Percentiles rank a stretch among this genome's conserved stretches.
phyloP scores from a whole-genome alignment of 2,888 invertebrate genomes.

The Plusia festucae region DNA sequence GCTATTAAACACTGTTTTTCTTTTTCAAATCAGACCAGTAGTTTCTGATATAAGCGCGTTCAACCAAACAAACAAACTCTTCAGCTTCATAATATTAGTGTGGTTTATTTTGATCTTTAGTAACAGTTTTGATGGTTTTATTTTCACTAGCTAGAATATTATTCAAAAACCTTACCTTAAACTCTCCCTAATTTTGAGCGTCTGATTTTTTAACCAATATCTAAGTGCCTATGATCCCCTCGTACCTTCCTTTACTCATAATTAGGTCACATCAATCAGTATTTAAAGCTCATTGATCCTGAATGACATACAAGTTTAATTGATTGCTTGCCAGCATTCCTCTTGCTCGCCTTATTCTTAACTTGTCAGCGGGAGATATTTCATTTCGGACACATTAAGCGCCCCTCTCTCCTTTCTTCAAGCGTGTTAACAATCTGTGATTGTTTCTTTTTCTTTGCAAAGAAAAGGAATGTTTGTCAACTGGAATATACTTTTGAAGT shows the following conservation, averaged over 20 bases:
- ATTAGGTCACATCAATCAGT: neutral
- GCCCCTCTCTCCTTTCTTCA: constrained; percentile 39
- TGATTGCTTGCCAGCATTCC: constrained; percentile 17
- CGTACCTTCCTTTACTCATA: neutral
- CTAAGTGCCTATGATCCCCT: neutral
- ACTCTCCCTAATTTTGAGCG: neutral
- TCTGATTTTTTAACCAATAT: neutral
- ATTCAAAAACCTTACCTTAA: neutral
- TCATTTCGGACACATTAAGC: constrained; percentile 76
- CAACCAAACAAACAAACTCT: no score
- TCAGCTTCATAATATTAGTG: no score
- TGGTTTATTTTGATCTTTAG: constrained; percentile 7
- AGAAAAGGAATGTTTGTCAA: constrained; percentile 44
- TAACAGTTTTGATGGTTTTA: neutral
- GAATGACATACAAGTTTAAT: constrained; percentile 9
- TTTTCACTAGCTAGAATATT: neutral
- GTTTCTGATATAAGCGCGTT: no score
- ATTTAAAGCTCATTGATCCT: constrained; percentile 4
- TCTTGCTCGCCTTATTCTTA: constrained; percentile 60
- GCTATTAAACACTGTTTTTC: no score
- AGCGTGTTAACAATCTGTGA: constrained; percentile 57
- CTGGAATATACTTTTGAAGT: constrained; percentile 14
- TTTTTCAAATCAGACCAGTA: no score
- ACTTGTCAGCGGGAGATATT: constrained; percentile 76
- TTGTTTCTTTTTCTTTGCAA: constrained; percentile 54